Evolutionary conservation across 2,888 invertebrate species (phyloP), one percentile per base, ranked within the genome.

Genomic region (Nasonovia ribisnigri): DNA sequence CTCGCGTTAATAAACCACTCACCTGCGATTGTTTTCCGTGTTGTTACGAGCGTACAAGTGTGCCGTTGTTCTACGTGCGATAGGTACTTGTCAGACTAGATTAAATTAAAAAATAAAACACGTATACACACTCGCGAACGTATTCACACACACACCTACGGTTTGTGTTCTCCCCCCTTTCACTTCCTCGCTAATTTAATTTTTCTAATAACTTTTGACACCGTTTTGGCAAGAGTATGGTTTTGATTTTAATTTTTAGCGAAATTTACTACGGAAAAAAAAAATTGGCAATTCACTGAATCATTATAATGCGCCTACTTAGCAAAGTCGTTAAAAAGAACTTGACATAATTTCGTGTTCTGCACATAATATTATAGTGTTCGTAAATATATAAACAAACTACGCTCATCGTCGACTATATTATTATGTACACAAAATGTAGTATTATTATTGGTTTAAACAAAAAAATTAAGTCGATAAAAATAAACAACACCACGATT

Each of bases 1-100:
- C 86, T 90, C 67, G 84, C 84, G 90, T 93, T 93, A 93, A 93
- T 93, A 90, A 90, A 93, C 93, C 93, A 90, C 93, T 93, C 93
- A 93, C 93, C 93, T 93, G 92, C 89, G 84, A 93, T 90, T 90
- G 90, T 93, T 93, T 93, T 90, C 46, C 88, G 77, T 84, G 88
- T 93, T 89, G 54, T 89, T 89, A 89, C 88, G 20, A 43, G 54
- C 51, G 46, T 84, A 93, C 93, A 93, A 93, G 93, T 93, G 93
- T 84, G 91, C 86, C n/a, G 92, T 88, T 88, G 92, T 92, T 92
- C 42, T 67, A 29, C 29, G 87, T 16, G 92, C 46, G 29, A 46
- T 90, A n/a, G 46, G 60, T 88, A 67, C 60, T 87, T 67, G 60
- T 88, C 60, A 67, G 87, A 42, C 36, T 57, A 36, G 86, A 86